Base-by-base conservation (phyloP, 2,113 vertebrate genomes). In the Prionailurus viverrinus region DNA sequence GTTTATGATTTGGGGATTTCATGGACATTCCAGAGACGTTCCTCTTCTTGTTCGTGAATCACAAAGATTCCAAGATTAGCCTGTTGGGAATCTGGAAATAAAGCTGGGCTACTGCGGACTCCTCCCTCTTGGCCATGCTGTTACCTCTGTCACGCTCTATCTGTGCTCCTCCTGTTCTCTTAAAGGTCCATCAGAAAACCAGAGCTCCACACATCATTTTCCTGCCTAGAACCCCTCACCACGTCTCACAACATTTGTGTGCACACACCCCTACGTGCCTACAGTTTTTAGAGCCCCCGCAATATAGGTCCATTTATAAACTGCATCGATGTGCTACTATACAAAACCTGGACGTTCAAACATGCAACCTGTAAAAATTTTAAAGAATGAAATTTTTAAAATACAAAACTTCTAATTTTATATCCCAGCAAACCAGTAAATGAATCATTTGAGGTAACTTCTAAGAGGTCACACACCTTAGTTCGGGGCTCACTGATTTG, bases 1-100 rank as follows among this genome's bases (percentile, higher is more conserved):
- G 41, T 18, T 36, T 86, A 33, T 68, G 48, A 95, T 93, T 93
- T 87, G 45, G 25, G 33, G 18, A 85, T 74, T 93, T 90, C 45
- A 31, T 11, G 39, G 68, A 74, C 79, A 51, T 74, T 48, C 31
- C 23, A 5, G 25, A 65, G 63, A 86, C 79, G 80, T 86, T 12
- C 31, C 63, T 14, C 14, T 69, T 89, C 33, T 71, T 71, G 39
- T 36, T 74, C 36, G 61, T 15, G 55, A 76, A 61, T 61, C n/a
- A 48, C 74, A 51, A 86, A 61, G 51, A 25, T 51, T 71, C 81
- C 61, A 86, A 48, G 31, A 61, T 39, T 33, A 78, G 48, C 1
- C 61, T 31, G 3, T 7, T 4, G 1, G 55, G 66, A 61, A 68
- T 85, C 48, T 95, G 73, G 7, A 66, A 66, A 80, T 4, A 33